Evolutionary conservation across 2,797 vertebrate species (phyloP).

Genomic region (Capromys pilorides): DNA sequence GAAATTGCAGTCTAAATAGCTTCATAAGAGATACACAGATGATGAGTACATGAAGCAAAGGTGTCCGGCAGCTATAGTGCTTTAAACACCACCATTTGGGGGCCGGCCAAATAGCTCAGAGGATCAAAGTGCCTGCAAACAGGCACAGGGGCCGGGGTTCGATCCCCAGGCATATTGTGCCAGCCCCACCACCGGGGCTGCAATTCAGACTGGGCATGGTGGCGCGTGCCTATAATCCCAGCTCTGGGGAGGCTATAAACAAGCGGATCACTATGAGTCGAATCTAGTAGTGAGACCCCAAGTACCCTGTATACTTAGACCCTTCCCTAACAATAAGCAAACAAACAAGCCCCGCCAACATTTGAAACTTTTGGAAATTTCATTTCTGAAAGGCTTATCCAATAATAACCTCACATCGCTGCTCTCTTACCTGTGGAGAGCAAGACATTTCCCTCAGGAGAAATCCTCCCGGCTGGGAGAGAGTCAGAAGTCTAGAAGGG

Average conservation of each 20-base stretch:
- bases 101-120: too few relatives aligned
- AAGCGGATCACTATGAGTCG: too few relatives aligned
- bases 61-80: constrained; percentile 1
- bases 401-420: constrained; percentile 50
- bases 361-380: constrained; percentile 52
- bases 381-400: neutral
- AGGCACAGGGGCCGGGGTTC: too few relatives aligned
- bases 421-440: constrained; percentile 16
- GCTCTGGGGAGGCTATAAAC: too few relatives aligned
- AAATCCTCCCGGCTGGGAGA: constrained; percentile 46
- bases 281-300: too few relatives aligned
- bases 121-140: too few relatives aligned
- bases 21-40: constrained; percentile 66
- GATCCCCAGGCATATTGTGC: too few relatives aligned
- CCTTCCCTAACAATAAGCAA: too few relatives aligned
- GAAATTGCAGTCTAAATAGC: constrained; percentile 71
- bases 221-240: too few relatives aligned
- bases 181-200: too few relatives aligned
- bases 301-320: too few relatives aligned
- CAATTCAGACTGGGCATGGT: too few relatives aligned
- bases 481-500: neutral
- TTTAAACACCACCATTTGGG: constrained; percentile 16
- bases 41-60: constrained; percentile 64
- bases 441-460: constrained; percentile 36
- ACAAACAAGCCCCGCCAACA: neutral